Evolutionary conservation across 2,113 vertebrate genomes (phyloP).

Genomic region (Smithornis capensis): DNA sequence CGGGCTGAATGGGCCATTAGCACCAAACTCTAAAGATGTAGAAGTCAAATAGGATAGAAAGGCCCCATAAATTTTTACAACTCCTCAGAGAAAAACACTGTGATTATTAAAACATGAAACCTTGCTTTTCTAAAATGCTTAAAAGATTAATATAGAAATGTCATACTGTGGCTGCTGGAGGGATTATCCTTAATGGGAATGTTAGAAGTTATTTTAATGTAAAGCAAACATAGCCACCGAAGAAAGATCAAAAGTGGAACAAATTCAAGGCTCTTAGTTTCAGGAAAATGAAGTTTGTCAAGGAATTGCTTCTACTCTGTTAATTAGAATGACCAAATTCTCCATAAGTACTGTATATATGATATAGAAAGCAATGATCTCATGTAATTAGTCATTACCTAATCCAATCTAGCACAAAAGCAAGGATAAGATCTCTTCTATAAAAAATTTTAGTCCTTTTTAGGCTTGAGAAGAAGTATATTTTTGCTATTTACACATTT

Average conservation of each 20-base stretch:
- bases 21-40: slow-evolving; percentile 64
- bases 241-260: slow-evolving; percentile 62
- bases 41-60: slow-evolving; percentile 72
- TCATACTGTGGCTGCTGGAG: slow-evolving; percentile 59
- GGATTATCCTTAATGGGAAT: slow-evolving; percentile 68
- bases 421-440: neutral
- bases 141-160: slow-evolving; percentile 71
- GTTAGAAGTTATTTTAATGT: slow-evolving; percentile 69
- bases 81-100: slow-evolving; percentile 58
- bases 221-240: slow-evolving; percentile 61
- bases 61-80: slow-evolving; percentile 70
- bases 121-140: slow-evolving; percentile 66
- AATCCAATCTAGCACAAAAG: slow-evolving; percentile 26
- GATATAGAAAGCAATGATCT: slow-evolving; percentile 46
- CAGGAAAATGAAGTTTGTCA: slow-evolving; percentile 54
- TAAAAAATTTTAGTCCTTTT: neutral
- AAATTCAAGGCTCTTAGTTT: slow-evolving; percentile 42
- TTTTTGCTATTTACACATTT: neutral
- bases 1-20: slow-evolving; percentile 56
- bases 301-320: slow-evolving; percentile 27
- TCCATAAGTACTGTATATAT: slow-evolving; percentile 19
- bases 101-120: slow-evolving; percentile 73
- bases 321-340: slow-evolving; percentile 47
- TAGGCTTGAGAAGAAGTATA: neutral
- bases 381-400: slow-evolving; percentile 55